A percentile compares a stretch with the other conserved stretches of the same genome.
Conservation (phyloP, 2,888 invertebrate genomes). For the Aricia artaxerxes region DNA sequence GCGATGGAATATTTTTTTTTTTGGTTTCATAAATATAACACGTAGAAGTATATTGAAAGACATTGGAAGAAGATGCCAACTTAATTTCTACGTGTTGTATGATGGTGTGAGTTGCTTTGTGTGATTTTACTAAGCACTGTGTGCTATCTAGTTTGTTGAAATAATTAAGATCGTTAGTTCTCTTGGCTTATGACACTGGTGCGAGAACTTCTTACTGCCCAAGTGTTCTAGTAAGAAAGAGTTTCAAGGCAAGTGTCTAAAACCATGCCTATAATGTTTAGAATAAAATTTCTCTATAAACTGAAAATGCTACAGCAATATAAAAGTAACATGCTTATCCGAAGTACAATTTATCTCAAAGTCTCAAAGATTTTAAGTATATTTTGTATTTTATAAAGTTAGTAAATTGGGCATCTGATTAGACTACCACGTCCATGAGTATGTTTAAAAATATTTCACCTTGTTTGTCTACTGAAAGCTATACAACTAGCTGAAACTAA, state of each 20-base stretch:
- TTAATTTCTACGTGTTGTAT: not conserved
- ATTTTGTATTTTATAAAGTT: not conserved
- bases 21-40: too few relatives aligned
- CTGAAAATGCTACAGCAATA: too few relatives aligned
- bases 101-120: not conserved
- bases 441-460: not conserved
- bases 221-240: too few relatives aligned
- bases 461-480: slow-evolving; percentile 3
- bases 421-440: not conserved
- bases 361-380: too few relatives aligned
- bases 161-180: too few relatives aligned
- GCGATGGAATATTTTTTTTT: not conserved
- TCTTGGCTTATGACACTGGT: too few relatives aligned
- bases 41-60: too few relatives aligned
- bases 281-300: too few relatives aligned
- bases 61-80: too few relatives aligned
- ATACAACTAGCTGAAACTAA: not conserved
- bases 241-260: not conserved
- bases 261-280: too few relatives aligned
- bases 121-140: not conserved
- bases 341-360: not conserved
- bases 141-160: not conserved
- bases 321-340: not conserved
- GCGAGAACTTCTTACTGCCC: too few relatives aligned
- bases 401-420: not conserved